These are phyloP conservation scores for Clarias macrocephalus DNA, from an alignment of 2,113 vertebrate genomes.

Conservation along the genomic window DNA sequence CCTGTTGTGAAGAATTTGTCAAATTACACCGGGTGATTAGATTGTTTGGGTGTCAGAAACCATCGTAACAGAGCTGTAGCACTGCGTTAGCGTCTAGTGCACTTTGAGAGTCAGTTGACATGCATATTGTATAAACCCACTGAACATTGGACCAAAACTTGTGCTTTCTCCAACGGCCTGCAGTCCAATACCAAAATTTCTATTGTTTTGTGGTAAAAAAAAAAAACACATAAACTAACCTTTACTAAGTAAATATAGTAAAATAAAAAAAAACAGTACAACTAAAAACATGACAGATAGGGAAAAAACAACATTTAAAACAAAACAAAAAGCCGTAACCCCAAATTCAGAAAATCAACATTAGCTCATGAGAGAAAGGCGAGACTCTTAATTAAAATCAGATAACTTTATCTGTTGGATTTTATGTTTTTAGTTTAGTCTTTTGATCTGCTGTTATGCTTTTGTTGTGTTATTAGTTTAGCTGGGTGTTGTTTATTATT, in stretches of 20 bases:
- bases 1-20: constrained; percentile 49
- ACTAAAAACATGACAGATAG: neutral
- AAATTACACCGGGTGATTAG: constrained; percentile 47
- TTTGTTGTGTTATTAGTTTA: too few species aligned
- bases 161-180: neutral
- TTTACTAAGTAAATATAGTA: neutral
- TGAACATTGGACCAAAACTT: neutral
- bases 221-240: neutral
- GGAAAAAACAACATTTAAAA: neutral
- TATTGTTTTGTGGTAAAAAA: neutral
- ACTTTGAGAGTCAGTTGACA: neutral
- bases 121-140: constrained; percentile 1
- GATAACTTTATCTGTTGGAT: neutral
- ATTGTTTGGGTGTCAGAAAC: constrained; percentile 46
- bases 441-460: too few species aligned
- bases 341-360: neutral
- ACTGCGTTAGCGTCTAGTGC: constrained; percentile 21
- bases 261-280: neutral
- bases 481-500: too few species aligned
- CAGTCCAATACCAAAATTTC: neutral
- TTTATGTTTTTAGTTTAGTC: too few species aligned
- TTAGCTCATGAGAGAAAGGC: neutral
- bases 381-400: neutral
- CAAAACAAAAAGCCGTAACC: neutral
- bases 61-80: constrained; percentile 16